Evolutionary conservation across 2,113 vertebrate species (phyloP).

Genomic region (Epinephelus cyanopodus): DNA sequence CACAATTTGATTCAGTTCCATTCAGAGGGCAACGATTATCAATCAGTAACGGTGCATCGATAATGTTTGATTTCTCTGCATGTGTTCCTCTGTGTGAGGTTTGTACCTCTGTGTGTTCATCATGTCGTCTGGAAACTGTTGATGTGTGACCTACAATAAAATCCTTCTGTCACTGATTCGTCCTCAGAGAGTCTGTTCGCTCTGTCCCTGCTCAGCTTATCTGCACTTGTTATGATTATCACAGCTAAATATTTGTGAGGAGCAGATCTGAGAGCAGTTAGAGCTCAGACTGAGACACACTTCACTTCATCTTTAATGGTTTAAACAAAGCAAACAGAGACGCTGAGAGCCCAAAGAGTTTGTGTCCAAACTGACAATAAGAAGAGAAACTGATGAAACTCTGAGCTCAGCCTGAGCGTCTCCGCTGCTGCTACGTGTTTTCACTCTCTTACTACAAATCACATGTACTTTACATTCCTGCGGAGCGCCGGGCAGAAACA

Average conservation of each 20-base stretch:
- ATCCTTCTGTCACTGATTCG: no score
- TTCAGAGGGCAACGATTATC: no score
- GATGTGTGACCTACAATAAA: no score
- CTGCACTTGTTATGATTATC: background rate
- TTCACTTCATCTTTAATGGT: background rate
- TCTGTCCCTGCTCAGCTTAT: background rate
- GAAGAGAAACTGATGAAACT: no score
- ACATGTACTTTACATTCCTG: constrained; percentile 34
- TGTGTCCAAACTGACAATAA: background rate
- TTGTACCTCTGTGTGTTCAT: no score
- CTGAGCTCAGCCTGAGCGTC: background rate
- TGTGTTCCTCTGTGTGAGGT: no score
- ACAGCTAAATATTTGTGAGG: constrained; percentile 28
- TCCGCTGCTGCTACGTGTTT: background rate
- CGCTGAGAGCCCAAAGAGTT: background rate
- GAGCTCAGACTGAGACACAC: background rate
- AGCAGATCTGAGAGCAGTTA: background rate
- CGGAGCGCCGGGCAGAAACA: background rate
- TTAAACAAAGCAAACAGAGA: background rate
- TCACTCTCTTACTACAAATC: constrained; percentile 25
- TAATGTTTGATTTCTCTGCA: no score
- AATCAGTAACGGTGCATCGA: no score
- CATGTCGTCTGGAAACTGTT: no score
- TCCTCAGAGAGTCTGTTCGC: no score
- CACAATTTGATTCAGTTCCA: no score